Base-by-base conservation (phyloP, 2,113 vertebrate genomes). In the Alethe diademata region DNA sequence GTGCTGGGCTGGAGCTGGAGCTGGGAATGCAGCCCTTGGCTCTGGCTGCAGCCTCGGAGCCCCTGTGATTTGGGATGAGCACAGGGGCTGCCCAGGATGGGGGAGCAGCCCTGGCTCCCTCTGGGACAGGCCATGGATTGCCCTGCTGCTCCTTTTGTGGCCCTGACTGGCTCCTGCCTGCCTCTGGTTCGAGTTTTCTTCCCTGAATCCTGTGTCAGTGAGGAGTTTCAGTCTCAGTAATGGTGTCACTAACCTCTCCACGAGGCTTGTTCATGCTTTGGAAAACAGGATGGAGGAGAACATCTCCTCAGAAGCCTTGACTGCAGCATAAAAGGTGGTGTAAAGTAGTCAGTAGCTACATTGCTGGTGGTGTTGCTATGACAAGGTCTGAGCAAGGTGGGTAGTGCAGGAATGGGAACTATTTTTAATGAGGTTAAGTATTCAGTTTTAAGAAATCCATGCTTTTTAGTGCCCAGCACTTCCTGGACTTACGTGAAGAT, bases 21-120 rank as follows among this genome's bases (percentile, higher is more conserved):
- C 3, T 47, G 70, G 42, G 35, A 75, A 14, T 3, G 1, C 33
- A 71, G 70, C 26, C 35, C 31, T 24, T 9, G 65, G 40, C 70
- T 58, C 38, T 36, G 45, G 50, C 45, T 88, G 57, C 58, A 57
- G 74, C 35, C 70, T 19, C 3, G 5, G 43, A 75, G 62, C 50
- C n/a, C 22, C 87, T 82, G 87, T 0, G 0, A 61, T 7, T 29
- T 2, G 9, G 69, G 58, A 66, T 3, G 7, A 24, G 78, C 51
- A 13, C 3, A 1, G 53, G 76, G 43, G 43, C 33, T 91, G 61
- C 38, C 67, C 0, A 28, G 78, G 24, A 40, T 14, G 2, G 14
- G 48, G 51, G 57, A 82, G 38, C 71, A 86, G 66, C 47, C 45
- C 38, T 6, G 1, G 17, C 43, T 79, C 53, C 69, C 73, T 61